Evolutionary conservation across 2,797 vertebrate genomes (phyloP), one percentile per base, ranked within the genome.

Genomic region (Sciurus carolinensis): DNA sequence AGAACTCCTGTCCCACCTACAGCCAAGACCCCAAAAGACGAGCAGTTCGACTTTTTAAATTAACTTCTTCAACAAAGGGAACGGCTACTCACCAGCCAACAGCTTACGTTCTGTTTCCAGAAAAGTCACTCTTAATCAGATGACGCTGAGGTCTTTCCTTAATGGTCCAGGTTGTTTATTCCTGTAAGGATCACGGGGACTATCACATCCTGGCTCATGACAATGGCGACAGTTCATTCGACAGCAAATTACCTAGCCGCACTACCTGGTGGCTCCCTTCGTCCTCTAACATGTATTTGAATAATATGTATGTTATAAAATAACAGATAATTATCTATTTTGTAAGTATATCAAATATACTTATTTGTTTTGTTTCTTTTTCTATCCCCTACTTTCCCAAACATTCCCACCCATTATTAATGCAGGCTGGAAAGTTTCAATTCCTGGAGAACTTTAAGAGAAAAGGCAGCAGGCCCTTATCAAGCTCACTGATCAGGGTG

Each of bases 121-220:
- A 92, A 92, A 67, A 67, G 79, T 39, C 52, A 72, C 62, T 96
- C 71, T 86, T 47, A 77, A 64, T 86, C 54, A 12, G 52, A 26
- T 79, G 30, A 64, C 36, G 17, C 15, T 14, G 6, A 33, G 62
- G 24, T 80, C 86, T 57, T 64, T 79, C 54, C 15, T 59, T 9
- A 24, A 59, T 59, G 26, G 17, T 52, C 69, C 69, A 77, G 8
- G 14, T 14, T 8, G 33, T 44, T 52, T 87, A 36, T 59, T 83
- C 57, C 24, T 59, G 24, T 26, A 26, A 86, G 14, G 24, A 52
- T 47, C 67, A 77, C 30, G 26, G 20, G 7, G 54, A 22, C 57
- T 59, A 9, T 59, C 20, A 26, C 3, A 1, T 89, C 42, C 4
- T 39, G 52, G 44, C 13, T 42, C 52, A 9, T 7, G n/a, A 57